These are phyloP conservation scores for Formicarius rufipectus DNA, from an alignment of 2,113 vertebrate genomes.

Conservation along the genomic window DNA sequence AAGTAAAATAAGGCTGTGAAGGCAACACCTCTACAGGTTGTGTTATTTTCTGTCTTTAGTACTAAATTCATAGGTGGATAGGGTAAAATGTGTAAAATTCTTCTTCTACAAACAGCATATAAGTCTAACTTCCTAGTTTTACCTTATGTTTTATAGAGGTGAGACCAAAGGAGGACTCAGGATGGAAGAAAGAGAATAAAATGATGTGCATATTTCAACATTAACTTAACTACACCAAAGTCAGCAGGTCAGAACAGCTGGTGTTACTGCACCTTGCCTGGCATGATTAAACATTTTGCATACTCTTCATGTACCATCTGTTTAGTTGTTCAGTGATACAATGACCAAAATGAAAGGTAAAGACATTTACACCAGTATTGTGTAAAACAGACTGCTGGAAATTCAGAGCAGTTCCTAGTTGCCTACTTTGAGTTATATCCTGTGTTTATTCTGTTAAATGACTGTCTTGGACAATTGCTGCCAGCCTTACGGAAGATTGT, in stretches of 20 bases:
- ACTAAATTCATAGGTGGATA: background rate
- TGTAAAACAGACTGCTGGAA: background rate
- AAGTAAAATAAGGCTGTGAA: background rate
- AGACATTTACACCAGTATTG: background rate
- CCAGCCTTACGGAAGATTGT: background rate
- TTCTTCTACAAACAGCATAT: background rate
- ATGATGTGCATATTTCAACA: background rate
- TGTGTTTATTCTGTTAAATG: background rate
- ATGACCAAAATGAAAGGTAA: background rate
- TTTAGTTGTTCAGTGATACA: background rate
- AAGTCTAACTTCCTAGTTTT: background rate
- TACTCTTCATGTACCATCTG: constrained; percentile 26
- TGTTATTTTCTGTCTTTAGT: background rate
- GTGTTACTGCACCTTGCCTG: background rate
- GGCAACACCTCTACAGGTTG: background rate
- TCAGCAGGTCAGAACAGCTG: constrained; percentile 51
- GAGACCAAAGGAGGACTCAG: background rate
- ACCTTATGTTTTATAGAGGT: background rate
- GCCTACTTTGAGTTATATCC: background rate
- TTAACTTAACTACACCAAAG: constrained; percentile 14
- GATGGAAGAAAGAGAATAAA: background rate
- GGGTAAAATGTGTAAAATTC: background rate
- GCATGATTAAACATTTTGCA: constrained; percentile 26
- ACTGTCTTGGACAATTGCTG: background rate
- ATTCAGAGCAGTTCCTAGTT: background rate